Evolutionary conservation across 2,888 invertebrate genomes (phyloP), one percentile per base, ranked within the genome.

Genomic region (Nephrotoma appendiculata): DNA sequence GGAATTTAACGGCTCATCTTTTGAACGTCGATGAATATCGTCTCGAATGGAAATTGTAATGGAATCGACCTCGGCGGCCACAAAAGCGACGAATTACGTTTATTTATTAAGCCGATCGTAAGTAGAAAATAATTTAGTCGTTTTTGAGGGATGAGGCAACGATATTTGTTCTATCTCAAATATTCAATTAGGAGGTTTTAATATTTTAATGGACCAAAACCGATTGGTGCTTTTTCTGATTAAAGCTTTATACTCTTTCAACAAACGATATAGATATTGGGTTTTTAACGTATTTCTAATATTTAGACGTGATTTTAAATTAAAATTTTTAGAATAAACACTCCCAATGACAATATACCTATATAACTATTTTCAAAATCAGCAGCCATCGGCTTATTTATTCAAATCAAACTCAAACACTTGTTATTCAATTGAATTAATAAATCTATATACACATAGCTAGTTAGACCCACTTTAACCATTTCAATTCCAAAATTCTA

Each of bases 11-110:
- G 86, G 92, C 92, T 87, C 94, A 94, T 90, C 91, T 94, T 41
- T 89, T 95, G 41, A 90, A 93, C 86, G 92, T 93, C 2, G 94
- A 93, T 86, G 93, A 94, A 89, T 95, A 94, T 93, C 93, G 94
- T 88, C 90, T 91, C 87, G 91, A 91, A 87, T 92, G 91, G 92
- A 91, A 84, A 84, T 84, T 84, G 42, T 84, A 84, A 84, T 71
- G 71, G 71, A 71, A 71, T 71, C 71, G 19, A 71, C 9, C 31
- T 9, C 71, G 71, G 71, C 71, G 71, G 9, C 71, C 71, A 71
- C 71, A 71, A 71, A 71, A 71, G 11, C 71, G 71, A 71, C 71
- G 71, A 31, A 71, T 71, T 31, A 71, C 71, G 9, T 71, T 71
- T 71, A 71, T 71, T 71, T 71, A 71, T 31, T 71, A 71, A 31